These are phyloP conservation scores for Eurytoma californica DNA, from an alignment of 2,888 invertebrate species.

Conservation along the genomic window DNA sequence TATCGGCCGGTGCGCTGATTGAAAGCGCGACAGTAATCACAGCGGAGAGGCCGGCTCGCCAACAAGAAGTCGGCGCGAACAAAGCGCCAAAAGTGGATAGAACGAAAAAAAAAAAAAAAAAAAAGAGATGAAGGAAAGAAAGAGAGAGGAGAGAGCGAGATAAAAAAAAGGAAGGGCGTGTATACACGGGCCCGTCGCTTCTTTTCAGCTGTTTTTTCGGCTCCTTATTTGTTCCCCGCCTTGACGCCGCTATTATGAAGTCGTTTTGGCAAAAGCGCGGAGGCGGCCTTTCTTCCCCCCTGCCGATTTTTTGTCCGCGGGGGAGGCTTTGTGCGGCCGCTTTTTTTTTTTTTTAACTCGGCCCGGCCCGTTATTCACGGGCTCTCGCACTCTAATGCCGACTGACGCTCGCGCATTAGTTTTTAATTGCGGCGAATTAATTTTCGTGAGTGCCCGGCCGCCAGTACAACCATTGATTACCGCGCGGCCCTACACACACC, in stretches of 20 bases:
- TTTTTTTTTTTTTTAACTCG: slow-evolving; percentile 2
- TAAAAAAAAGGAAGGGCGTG: background rate
- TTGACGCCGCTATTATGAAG: slow-evolving; percentile 44
- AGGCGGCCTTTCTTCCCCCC: background rate
- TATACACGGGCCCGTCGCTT: background rate
- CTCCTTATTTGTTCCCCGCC: slow-evolving; percentile 47
- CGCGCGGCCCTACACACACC: background rate
- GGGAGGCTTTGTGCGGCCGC: background rate
- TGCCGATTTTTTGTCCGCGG: slow-evolving; percentile 2
- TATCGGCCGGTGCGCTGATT: background rate
- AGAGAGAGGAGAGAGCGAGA: background rate
- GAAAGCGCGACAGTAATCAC: background rate
- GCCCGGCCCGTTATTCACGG: slow-evolving; percentile 5
- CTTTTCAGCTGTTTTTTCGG: slow-evolving; percentile 16
- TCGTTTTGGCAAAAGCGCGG: slow-evolving; percentile 42
- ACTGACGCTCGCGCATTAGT: slow-evolving; percentile 37
- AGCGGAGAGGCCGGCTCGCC: background rate
- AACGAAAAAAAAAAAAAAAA: slow-evolving; percentile 10
- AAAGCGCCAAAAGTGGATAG: slow-evolving; percentile 27
- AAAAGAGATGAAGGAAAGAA: background rate
- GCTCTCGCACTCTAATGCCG: background rate
- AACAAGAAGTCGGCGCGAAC: background rate
- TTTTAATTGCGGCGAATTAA: slow-evolving; percentile 42
- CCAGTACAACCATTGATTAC: background rate
- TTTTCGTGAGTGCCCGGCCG: slow-evolving; percentile 38